Base-by-base conservation (phyloP, 30 jellyfish, hydroid and myxozoan genomes). In the Hydractinia symbiolongicarpus region DNA sequence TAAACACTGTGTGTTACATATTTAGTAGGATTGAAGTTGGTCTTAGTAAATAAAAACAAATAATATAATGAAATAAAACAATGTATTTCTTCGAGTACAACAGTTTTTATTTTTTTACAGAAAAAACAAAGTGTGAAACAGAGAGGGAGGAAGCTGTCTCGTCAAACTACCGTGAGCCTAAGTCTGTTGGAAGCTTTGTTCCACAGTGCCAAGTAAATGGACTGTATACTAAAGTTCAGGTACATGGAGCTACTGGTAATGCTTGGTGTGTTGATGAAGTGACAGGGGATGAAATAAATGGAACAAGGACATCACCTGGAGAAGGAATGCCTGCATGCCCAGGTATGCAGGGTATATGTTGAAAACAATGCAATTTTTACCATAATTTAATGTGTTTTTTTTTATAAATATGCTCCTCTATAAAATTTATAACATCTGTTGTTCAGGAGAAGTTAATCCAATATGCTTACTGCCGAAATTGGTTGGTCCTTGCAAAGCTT, bases 401-500 rank as follows among this genome's bases (percentile, higher is more conserved):
- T 30, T 30, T 30, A 30, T 30, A 30, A 30, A 30, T 30, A 30
- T 0, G 44, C 44, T 30, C 44, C 44, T 30, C 44, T 30, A 30
- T 30, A 30, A n/a, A 30, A 30, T 30, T 30, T 30, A 30, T 30
- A 30, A 30, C 44, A 30, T 30, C 44, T 30, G 44, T 30, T n/a
- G 19, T 64, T n/a, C 40, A 64, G 74, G 74, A 6, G 74, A 64
- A 64, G 77, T 77, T 52, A 53, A 77, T 10, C 17, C 53, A 8
- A 50, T 54, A 20, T 77, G 85, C 60, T 61, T 77, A 13, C 50
- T n/a, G 8, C 85, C 72, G 3, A 60, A 77, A 64, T 57, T 54
- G 30, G 56, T 60, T 5, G 85, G 85, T 8, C 85, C 85, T 44
- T 77, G 85, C 82, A 77, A 14, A 76, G 85, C 72, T 13, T 78